phyloP scores from a whole-genome alignment of 2,888 invertebrate genomes.

The Phrixothrix hirtus region DNA sequence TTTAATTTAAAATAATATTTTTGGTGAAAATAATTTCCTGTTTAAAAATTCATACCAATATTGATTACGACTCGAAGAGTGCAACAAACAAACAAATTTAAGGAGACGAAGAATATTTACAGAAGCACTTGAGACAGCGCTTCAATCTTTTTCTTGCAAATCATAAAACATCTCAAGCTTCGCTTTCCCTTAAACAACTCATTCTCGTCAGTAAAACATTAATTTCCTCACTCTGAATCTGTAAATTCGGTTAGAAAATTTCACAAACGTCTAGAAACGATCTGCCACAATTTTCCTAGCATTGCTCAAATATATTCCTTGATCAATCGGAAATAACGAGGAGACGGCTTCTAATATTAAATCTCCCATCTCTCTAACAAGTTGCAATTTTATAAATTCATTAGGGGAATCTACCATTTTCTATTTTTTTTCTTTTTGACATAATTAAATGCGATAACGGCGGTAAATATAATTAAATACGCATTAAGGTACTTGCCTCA shows the following conservation, averaged over 20 bases:
- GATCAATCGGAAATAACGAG: slow-evolving; percentile 47
- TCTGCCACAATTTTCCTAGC: slow-evolving; percentile 13
- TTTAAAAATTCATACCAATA: too few relatives aligned
- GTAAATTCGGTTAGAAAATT: too few relatives aligned
- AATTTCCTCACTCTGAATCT: slow-evolving; percentile 18
- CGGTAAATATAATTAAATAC: slow-evolving; percentile 13
- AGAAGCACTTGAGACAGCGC: slow-evolving; percentile 13
- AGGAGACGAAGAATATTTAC: slow-evolving; percentile 8
- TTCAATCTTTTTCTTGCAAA: slow-evolving; percentile 4
- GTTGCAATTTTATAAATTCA: too few relatives aligned
- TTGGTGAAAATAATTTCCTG: too few relatives aligned
- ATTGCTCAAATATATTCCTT: slow-evolving; percentile 38
- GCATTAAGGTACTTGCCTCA: slow-evolving; percentile 17
- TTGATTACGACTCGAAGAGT: slow-evolving; percentile 3
- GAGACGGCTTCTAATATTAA: slow-evolving; percentile 47
- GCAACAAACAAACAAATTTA: slow-evolving; percentile 6
- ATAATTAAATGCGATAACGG: slow-evolving; percentile 16
- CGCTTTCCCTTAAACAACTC: slow-evolving; percentile 6
- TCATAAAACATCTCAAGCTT: slow-evolving; percentile 7
- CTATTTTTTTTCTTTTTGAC: background rate
- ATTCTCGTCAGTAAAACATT: slow-evolving; percentile 11
- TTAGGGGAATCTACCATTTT: background rate
- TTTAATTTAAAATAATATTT: too few relatives aligned
- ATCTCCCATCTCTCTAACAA: too few relatives aligned
- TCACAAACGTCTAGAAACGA: slow-evolving; percentile 5